Percentiles rank a stretch among this genome's conserved stretches.
These are phyloP conservation scores for Trissolcus brochymenae DNA, from an alignment of 2,888 invertebrate genomes.

Conservation along the genomic window DNA sequence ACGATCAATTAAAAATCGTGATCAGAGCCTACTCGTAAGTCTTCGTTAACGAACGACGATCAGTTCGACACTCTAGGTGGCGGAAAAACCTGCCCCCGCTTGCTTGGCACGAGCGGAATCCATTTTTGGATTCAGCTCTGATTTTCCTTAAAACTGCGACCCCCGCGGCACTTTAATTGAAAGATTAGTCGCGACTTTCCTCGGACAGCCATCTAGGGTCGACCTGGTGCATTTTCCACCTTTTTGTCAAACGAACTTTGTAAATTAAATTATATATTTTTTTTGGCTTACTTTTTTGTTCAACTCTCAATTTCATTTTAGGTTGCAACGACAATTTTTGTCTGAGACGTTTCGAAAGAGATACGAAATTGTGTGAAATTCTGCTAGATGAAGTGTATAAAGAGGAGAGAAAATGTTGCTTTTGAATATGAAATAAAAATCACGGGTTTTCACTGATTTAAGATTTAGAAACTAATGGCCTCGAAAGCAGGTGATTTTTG, in stretches of 20 bases:
- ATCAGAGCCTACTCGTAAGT: constrained; percentile 27
- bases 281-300: too few species aligned
- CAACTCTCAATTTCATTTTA: too few species aligned
- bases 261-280: background rate
- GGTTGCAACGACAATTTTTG: too few species aligned
- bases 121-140: constrained; percentile 22
- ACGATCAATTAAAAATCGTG: constrained; percentile 26
- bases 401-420: too few species aligned
- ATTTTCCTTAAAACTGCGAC: constrained; percentile 30
- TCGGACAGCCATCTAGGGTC: constrained; percentile 18
- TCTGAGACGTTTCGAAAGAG: background rate
- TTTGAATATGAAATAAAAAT: too few species aligned
- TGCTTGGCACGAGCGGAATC: constrained; percentile 38
- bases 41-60: constrained; percentile 16
- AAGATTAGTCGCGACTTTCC: constrained; percentile 37
- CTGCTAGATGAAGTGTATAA: too few species aligned
- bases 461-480: constrained; percentile 26
- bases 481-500: constrained; percentile 37
- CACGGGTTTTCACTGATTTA: constrained; percentile 1
- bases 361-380: background rate
- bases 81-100: constrained; percentile 26
- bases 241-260: constrained; percentile 10
- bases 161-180: constrained; percentile 45
- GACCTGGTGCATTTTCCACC: constrained; percentile 25
- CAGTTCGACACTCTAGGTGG: constrained; percentile 30